Evolutionary conservation across 1,140 invertebrate genomes (phyloP).

Genomic region (Brachionus asplanchnoidis): DNA sequence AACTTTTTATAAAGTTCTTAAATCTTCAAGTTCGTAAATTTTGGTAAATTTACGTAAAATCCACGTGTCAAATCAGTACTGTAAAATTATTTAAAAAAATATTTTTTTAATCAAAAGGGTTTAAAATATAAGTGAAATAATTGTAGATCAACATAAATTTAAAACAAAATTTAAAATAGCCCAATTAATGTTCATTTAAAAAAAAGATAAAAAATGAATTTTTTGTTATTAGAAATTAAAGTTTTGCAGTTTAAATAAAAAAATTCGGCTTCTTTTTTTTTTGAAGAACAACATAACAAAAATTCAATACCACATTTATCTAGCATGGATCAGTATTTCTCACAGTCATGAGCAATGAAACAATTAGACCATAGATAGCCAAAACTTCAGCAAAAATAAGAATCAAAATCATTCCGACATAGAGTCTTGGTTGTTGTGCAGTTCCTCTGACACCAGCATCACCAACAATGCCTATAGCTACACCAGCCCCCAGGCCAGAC

Average conservation of each 20-base stretch:
- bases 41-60: too few species aligned
- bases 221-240: too few species aligned
- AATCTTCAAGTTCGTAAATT: too few species aligned
- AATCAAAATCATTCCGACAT: conserved; percentile 99
- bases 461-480: conserved; percentile 96
- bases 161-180: too few species aligned
- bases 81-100: too few species aligned
- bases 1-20: too few species aligned
- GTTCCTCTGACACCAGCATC: conserved; percentile 96
- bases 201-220: too few species aligned
- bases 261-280: background rate
- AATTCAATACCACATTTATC: background rate
- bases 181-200: too few species aligned
- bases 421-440: conserved; percentile 87
- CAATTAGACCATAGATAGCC: conserved; percentile 98
- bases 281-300: background rate
- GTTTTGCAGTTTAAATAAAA: background rate
- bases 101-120: too few species aligned
- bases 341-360: conserved; percentile 93
- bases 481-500: conserved; percentile 91
- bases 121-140: too few species aligned
- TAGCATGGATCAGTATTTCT: conserved; percentile 58
- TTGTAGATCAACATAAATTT: too few species aligned
- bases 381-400: conserved; percentile 99
- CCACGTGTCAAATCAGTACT: too few species aligned